Evolutionary conservation across 2,797 vertebrate genomes (phyloP).

Genomic region (Rhinoraja longicauda): DNA sequence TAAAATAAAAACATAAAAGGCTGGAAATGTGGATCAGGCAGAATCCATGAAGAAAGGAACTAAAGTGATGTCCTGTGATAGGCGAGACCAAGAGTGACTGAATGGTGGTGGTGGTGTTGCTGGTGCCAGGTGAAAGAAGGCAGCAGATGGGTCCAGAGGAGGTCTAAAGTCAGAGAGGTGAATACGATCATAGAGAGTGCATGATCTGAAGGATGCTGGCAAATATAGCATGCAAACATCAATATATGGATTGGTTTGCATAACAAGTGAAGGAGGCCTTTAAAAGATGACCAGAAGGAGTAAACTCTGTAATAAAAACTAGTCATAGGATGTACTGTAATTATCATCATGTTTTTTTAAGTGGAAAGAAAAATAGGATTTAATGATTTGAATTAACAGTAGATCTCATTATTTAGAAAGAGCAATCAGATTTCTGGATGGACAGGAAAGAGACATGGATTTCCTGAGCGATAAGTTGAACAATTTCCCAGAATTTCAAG

Average conservation of each 20-base stretch:
- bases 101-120: too few species aligned
- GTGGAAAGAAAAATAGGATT: not conserved
- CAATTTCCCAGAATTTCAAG: too few species aligned
- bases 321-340: too few species aligned
- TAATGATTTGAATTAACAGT: not conserved
- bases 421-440: not conserved
- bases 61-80: too few species aligned
- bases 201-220: not conserved
- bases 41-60: too few species aligned
- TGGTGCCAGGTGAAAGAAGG: too few species aligned
- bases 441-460: not conserved
- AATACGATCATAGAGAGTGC: not conserved
- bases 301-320: not conserved
- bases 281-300: not conserved
- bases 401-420: conserved; percentile 4
- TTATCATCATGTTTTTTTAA: not conserved
- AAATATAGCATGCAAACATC: not conserved
- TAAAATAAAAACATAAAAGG: too few species aligned
- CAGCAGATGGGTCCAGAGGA: too few species aligned
- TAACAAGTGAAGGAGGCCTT: not conserved
- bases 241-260: not conserved
- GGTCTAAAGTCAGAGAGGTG: too few species aligned
- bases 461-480: not conserved
- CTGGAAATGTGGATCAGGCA: too few species aligned
- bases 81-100: too few species aligned